phyloP scores from a whole-genome alignment of 2,113 vertebrate genomes.

The Pterocles burchelli region DNA sequence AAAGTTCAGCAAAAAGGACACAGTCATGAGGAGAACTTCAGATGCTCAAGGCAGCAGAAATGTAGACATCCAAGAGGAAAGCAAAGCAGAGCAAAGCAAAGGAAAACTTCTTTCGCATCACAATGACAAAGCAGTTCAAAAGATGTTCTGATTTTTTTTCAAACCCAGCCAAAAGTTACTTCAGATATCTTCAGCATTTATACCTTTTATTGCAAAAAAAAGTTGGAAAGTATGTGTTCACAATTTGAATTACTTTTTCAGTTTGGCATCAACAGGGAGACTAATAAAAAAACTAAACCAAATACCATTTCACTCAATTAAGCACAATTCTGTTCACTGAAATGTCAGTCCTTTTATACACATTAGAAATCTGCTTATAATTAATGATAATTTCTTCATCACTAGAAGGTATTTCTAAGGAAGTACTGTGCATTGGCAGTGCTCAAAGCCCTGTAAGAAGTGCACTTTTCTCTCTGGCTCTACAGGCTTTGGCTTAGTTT shows the following conservation, averaged over 20 bases:
- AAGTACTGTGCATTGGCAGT: not conserved
- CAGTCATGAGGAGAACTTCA: slow-evolving; percentile 28
- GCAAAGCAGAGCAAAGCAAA: slow-evolving; percentile 18
- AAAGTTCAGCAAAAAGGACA: slow-evolving; percentile 63
- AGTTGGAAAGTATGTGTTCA: not conserved
- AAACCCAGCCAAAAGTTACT: not conserved
- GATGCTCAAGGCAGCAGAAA: slow-evolving; percentile 29
- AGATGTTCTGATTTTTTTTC: not conserved
- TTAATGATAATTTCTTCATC: slow-evolving; percentile 24
- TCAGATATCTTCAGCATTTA: slow-evolving; percentile 18
- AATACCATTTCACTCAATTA: slow-evolving; percentile 15
- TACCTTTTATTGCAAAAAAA: slow-evolving; percentile 11
- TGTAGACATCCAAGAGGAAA: slow-evolving; percentile 17
- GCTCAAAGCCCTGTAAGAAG: not conserved
- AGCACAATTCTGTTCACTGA: slow-evolving; percentile 13
- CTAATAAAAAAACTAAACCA: slow-evolving; percentile 43
- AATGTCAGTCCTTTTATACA: slow-evolving; percentile 3
- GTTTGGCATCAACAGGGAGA: slow-evolving; percentile 28
- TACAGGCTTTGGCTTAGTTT: not conserved
- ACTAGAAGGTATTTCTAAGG: not conserved
- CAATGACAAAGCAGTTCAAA: slow-evolving; percentile 27
- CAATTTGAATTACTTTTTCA: slow-evolving; percentile 22
- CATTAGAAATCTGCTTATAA: slow-evolving; percentile 19
- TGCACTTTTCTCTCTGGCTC: not conserved
- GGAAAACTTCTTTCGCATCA: slow-evolving; percentile 1